Evolutionary conservation across 2,888 invertebrate genomes (phyloP), one percentile per base, ranked within the genome.

Genomic region (Drosophila barbarae): DNA sequence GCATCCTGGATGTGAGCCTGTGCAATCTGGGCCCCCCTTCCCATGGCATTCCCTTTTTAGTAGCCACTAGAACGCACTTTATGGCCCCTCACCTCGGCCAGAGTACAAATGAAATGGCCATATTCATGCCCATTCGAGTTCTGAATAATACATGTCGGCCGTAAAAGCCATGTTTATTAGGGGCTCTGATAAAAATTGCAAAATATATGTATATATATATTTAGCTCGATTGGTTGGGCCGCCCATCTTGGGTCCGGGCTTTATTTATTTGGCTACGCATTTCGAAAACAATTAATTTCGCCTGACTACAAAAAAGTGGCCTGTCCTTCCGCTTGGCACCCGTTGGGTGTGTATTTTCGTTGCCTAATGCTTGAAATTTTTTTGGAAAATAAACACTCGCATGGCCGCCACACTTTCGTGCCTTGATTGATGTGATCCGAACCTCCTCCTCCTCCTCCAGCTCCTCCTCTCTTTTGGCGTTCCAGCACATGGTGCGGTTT

Each of bases 261-360:
- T 70, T 72, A 71, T 78, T 83, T 82, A 68, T 70, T 77, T 77
- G 50, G 60, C 60, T 74, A 73, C 75, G 81, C 78, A 74, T 81
- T 83, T 66, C 71, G 68, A 69, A 83, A 85, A 78, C 77, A 80
- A 80, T 85, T 85, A 84, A 80, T 85, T 80, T 79, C 57, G 60
- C 42, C 53, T 44, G 71, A 71, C 68, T 71, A 82, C 60, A 72
- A 73, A 79, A 67, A 71, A 49, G 64, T 53, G 46, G 30, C 26
- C 44, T 65, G 52, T 52, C 64, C 49, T 64, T 32, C 44, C 47
- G 41, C 34, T 34, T 54, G 23, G 54, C 54, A 26, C 54, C 54
- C 41, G 56, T 21, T 58, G 54, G 18, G 28, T 44, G 42, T 44
- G 42, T 44, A 26, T 30, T 30, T 55, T 32, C 32, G 41, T 46